A percentile compares a stretch with the other conserved stretches of the same genome.
Evolutionary conservation across 2,888 invertebrate species (phyloP).

Genomic region (Branchellion lobata): DNA sequence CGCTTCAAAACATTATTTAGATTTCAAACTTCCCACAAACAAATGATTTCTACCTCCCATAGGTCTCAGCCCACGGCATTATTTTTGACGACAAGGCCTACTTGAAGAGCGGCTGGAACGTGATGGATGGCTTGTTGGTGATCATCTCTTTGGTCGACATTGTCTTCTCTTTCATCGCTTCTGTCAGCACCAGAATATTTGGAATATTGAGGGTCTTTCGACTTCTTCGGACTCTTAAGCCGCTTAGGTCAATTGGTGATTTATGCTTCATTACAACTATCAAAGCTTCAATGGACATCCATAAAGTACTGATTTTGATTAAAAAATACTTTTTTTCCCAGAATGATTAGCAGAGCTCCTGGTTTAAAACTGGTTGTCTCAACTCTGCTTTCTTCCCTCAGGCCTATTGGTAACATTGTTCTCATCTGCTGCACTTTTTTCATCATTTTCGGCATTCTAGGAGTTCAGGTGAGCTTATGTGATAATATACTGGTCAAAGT

Average conservation of each 20-base stretch:
- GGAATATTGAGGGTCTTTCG: constrained; percentile 96
- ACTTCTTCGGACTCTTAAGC: constrained; percentile 87
- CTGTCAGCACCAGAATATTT: constrained; percentile 90
- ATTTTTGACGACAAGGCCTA: constrained; percentile 91
- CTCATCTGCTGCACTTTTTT: constrained; percentile 99
- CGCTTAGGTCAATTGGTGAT: constrained; percentile 67
- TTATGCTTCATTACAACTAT: neutral
- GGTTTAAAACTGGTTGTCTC: constrained; percentile 97
- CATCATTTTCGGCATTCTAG: constrained; percentile 98
- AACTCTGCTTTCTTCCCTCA: constrained; percentile 90
- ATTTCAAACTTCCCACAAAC: no score
- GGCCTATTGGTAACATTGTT: constrained; percentile 99
- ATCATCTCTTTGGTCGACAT: constrained; percentile 95
- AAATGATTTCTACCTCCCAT: no score
- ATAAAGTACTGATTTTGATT: no score
- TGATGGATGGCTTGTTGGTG: constrained; percentile 97
- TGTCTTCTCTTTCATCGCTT: constrained; percentile 86
- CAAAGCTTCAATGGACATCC: no score
- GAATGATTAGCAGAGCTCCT: constrained; percentile 97
- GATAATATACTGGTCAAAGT: neutral
- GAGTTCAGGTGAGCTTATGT: constrained; percentile 80
- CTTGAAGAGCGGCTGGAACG: constrained; percentile 98
- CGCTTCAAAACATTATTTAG: no score
- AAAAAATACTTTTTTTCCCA: constrained; percentile 49
- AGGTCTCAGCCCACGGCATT: constrained; percentile 94